Conservation (phyloP, 2,113 vertebrate species). For the Alces alces region DNA sequence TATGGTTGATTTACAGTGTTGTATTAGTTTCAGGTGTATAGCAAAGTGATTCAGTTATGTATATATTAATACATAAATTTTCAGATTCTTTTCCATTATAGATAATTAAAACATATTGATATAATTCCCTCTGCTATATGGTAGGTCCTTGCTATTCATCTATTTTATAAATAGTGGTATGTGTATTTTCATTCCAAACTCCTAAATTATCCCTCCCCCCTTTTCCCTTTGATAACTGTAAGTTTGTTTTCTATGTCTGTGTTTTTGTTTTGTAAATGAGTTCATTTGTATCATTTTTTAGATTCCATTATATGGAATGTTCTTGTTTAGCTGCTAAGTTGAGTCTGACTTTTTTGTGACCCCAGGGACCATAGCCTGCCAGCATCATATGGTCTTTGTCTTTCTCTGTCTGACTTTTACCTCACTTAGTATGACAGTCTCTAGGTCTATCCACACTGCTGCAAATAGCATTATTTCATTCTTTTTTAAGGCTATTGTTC, state of each 20-base stretch:
- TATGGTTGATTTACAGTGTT: background rate
- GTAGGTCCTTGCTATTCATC: background rate
- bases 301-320: background rate
- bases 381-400: background rate
- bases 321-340: background rate
- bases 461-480: background rate
- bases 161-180: background rate
- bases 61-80: background rate
- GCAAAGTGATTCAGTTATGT: background rate
- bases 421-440: background rate
- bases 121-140: background rate
- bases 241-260: background rate
- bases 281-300: background rate
- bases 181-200: background rate
- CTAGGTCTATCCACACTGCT: background rate
- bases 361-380: background rate
- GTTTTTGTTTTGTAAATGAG: background rate
- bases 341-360: background rate
- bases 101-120: background rate
- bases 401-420: background rate
- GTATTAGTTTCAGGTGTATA: background rate
- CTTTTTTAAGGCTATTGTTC: background rate
- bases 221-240: background rate
- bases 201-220: background rate
- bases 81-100: background rate